Base-by-base conservation (phyloP, 2,113 vertebrate genomes). In the Ursus arctos region DNA sequence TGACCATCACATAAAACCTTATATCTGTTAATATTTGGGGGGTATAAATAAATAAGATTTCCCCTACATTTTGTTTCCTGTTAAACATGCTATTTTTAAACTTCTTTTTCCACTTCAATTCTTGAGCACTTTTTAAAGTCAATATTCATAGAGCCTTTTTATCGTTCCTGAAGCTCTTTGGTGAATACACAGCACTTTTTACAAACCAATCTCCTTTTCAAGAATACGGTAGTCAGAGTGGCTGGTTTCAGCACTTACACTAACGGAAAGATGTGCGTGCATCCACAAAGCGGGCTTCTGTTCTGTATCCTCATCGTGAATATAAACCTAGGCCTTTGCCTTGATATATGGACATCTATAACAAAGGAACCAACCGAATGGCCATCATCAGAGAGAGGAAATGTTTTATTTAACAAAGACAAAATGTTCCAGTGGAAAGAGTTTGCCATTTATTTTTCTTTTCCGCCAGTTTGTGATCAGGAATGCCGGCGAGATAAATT, bases 391-490 rank as follows among this genome's bases (percentile, higher is more conserved):
- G 63, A 67, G 51, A 53, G 36, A 80, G 33, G 40, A 96, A 85
- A 71, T 85, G 26, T 92, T 96, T 89, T 85, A 77, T 94, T 85
- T 85, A 96, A 74, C 74, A 76, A 57, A n/a, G 33, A 49, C 22
- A 92, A 57, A 91, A 36, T 80, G 21, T n/a, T 84, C 33, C 69
- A 24, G 16, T 36, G 47, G n/a, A 63, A 91, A 47, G 55, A 72
- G 47, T 94, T 43, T 88, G 26, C 26, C 16, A 79, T 74, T 91
- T 88, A 91, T 84, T 88, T 65, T 91, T 55, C 19, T 95, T 93
- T 94, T 80, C 72, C 79, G 6, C 21, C 53, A 94, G 36, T 69
- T 94, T 95, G 76, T 74, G 65, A 71, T 88, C 24, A 88, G 31
- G 43, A 59, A 61, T 40, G 40, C 11, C 10, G 28, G 72, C 26